Base-by-base conservation (phyloP, 2,797 vertebrate species). In the Urophycis tenuis region DNA sequence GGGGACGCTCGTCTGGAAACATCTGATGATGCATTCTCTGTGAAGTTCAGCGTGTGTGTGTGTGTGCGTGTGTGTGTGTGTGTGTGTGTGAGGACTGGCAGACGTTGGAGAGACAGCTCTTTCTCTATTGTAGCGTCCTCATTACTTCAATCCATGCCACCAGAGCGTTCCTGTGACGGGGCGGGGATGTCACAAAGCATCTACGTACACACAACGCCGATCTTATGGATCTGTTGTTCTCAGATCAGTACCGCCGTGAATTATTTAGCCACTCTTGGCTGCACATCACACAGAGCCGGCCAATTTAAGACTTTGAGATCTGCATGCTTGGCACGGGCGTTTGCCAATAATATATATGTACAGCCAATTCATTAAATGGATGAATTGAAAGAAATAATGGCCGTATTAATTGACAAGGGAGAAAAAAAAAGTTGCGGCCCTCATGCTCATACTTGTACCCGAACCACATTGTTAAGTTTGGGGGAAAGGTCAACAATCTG, bases 161-260 rank as follows among this genome's bases (percentile, higher is more conserved):
- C 60, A 67, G 60, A 67, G 60, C n/a, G 10, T 25, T 67, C 25
- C 10, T 12, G 60, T 14, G 29, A 11, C 11, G 10, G 25, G 60
- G n/a, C n/a, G n/a, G 29, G 25, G 25, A 25, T 29, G 14, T 67
- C 25, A 67, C 25, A 67, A 67, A 29, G n/a, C 60, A 67, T 29
- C 60, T 25, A 67, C 60, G 25, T 29, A 29, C 60, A 29, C 60
- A 67, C 11, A 30, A 29, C 60, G 60, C 60, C 12, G 60, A 29
- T 67, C 60, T 67, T 29, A 67, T 67, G 29, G 60, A 67, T 67
- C 60, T 67, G 60, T 67, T 67, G 60, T 67, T 12, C n/a, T 67
- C 60, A 67, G 53, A 64, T 25, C 60, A 67, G 25, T 29, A 67
- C 60, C 60, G 29, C n/a, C 8, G 29, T 67, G 60, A 67, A 67